Evolutionary conservation across 2,797 vertebrate genomes (phyloP).

Genomic region (Lepus oiostolus): DNA sequence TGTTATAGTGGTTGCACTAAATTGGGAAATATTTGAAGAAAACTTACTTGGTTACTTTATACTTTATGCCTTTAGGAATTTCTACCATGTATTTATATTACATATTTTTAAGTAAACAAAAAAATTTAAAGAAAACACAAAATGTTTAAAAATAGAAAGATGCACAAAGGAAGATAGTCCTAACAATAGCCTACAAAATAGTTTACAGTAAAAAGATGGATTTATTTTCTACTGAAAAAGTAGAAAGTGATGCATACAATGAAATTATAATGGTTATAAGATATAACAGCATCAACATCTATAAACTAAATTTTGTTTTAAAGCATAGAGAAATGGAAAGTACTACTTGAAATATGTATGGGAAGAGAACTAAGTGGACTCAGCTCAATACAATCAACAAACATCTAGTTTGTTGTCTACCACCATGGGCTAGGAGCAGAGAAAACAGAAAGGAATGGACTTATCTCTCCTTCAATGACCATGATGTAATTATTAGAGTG

Average conservation of each 20-base stretch:
- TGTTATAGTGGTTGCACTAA: neutral
- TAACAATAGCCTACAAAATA: neutral
- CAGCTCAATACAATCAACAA: conserved; percentile 23
- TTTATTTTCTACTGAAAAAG: conserved; percentile 43
- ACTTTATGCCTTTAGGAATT: neutral
- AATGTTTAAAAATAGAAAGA: conserved; percentile 8
- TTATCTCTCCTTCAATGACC: neutral
- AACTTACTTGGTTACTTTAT: neutral
- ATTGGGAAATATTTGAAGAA: neutral
- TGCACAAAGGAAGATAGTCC: neutral
- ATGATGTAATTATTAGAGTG: neutral
- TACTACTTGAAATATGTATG: neutral
- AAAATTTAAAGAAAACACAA: neutral
- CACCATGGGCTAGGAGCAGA: neutral
- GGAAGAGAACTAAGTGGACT: neutral
- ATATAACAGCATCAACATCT: neutral
- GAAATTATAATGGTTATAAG: neutral
- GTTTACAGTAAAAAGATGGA: neutral
- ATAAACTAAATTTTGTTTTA: neutral
- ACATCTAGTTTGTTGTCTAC: neutral
- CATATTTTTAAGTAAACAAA: conserved; percentile 35
- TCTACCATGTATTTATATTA: neutral
- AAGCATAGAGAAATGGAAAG: neutral
- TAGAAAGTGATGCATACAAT: neutral
- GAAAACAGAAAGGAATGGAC: neutral